These are phyloP conservation scores for Micrasema longulum DNA, from an alignment of 1,140 invertebrate genomes.

Conservation along the genomic window DNA sequence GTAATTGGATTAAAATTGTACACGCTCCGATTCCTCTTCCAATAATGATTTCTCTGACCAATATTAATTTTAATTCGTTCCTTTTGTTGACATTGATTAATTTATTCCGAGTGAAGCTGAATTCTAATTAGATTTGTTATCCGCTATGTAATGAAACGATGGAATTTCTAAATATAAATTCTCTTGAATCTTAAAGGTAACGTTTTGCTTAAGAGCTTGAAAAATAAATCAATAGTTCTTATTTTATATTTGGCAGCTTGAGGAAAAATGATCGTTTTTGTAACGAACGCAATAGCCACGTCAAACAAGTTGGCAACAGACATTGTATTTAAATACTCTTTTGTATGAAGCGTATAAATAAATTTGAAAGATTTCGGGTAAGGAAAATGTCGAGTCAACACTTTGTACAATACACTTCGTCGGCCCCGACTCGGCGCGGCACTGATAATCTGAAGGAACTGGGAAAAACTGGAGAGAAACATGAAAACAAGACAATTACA, in stretches of 20 bases:
- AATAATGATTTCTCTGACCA: conserved; percentile 5
- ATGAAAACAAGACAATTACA: conserved; percentile 55
- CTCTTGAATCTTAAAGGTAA: no score
- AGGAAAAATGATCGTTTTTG: no score
- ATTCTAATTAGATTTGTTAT: conserved; percentile 23
- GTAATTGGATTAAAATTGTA: conserved; percentile 24
- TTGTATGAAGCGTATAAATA: conserved; percentile 19
- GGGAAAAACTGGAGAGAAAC: conserved; percentile 54
- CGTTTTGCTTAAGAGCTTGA: no score
- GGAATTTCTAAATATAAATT: no score
- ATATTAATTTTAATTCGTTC: conserved; percentile 29
- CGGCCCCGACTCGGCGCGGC: no score
- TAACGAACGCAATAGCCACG: no score
- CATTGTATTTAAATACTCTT: not conserved
- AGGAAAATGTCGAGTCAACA: conserved; percentile 44
- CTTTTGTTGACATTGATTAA: conserved; percentile 28
- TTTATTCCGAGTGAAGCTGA: conserved; percentile 14
- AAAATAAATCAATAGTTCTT: no score
- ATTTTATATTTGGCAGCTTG: no score
- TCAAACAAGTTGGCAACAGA: conserved; percentile 10
- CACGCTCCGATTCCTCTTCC: not conserved
- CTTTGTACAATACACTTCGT: conserved; percentile 35
- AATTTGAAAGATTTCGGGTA: conserved; percentile 27
- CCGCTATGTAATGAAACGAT: no score
- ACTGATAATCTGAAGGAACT: conserved; percentile 48